A percentile compares a stretch with the other conserved stretches of the same genome.
Evolutionary conservation across 2,888 invertebrate species (phyloP).

Genomic region (Amorpha juglandis): DNA sequence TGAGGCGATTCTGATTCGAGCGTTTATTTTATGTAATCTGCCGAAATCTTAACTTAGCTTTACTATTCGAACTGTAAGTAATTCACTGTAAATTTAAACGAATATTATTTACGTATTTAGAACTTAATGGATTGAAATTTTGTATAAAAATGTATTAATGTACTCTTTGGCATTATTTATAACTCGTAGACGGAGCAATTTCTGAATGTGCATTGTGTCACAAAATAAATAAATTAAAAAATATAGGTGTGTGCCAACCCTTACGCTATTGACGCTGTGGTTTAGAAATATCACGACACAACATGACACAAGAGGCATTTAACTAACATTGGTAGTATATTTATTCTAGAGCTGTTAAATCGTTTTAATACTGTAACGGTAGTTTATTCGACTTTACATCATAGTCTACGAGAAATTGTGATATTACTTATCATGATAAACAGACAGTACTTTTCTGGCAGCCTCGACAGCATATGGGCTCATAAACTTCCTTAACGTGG

Average conservation of each 20-base stretch:
- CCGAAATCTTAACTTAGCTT: too few species aligned
- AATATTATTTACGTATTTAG: too few species aligned
- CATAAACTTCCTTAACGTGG: conserved; percentile 30
- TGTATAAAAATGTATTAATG: too few species aligned
- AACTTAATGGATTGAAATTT: too few species aligned
- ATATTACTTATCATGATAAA: neutral
- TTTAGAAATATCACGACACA: conserved; percentile 6
- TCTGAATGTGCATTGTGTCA: neutral
- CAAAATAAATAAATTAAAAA: neutral
- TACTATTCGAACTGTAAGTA: too few species aligned
- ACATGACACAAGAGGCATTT: neutral
- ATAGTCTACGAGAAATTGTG: too few species aligned
- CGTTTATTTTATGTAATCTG: neutral
- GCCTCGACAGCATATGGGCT: neutral
- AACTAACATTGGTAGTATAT: neutral
- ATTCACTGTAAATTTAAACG: too few species aligned
- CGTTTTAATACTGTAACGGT: too few species aligned
- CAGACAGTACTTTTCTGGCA: neutral
- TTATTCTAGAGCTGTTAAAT: too few species aligned
- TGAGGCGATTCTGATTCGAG: neutral
- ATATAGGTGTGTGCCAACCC: neutral
- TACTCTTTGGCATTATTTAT: too few species aligned
- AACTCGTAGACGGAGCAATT: neutral
- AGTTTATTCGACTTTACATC: too few species aligned
- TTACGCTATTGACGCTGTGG: neutral